Base-by-base conservation (phyloP, 1,140 invertebrate species). In the Branchinecta lindahli region DNA sequence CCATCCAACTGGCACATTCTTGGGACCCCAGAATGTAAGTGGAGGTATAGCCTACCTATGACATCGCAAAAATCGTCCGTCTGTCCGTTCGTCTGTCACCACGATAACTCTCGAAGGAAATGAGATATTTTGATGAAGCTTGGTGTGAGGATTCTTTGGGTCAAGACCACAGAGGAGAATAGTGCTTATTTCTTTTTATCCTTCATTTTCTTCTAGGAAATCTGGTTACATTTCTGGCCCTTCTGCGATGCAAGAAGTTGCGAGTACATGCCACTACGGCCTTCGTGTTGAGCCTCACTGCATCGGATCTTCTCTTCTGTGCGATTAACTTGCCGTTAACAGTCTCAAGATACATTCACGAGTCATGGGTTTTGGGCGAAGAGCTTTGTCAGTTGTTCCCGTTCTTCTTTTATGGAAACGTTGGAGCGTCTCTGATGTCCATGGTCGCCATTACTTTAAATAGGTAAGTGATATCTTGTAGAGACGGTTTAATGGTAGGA, bases 381-480 rank as follows among this genome's bases (percentile, higher is more conserved):
- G 82, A 83, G 1, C 81, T 92, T 12, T 93, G 91, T 77, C 84
- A 86, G 77, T 82, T 92, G 75, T 94, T 93, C 79, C 90, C 91
- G 0, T 86, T 93, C 72, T 86, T 93, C 74, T 92, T 92, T 79
- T 93, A 93, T 77, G 90, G 89, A 69, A 93, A 93, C 76, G 89
- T 93, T 12, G 90, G 88, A 3, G 87, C 90, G 12, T 92, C 89
- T 0, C 79, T 94, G 44, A 82, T 93, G 66, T 91, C 89, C 75
- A 93, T 94, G 87, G 90, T 92, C 45, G 89, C 88, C 71, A 93
- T 94, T 73, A 92, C 91, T 18, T 81, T 93, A 68, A 93, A 93
- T 80, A 86, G 91, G 89, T 92, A 80, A 77, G 77, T 70, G 10
- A 33, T 33, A 33, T 33, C 33, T 33, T 33, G n/a, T 5, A 33